These are phyloP conservation scores for Drosophila kohkoa DNA, from an alignment of 1,140 invertebrate genomes.

Conservation along the genomic window DNA sequence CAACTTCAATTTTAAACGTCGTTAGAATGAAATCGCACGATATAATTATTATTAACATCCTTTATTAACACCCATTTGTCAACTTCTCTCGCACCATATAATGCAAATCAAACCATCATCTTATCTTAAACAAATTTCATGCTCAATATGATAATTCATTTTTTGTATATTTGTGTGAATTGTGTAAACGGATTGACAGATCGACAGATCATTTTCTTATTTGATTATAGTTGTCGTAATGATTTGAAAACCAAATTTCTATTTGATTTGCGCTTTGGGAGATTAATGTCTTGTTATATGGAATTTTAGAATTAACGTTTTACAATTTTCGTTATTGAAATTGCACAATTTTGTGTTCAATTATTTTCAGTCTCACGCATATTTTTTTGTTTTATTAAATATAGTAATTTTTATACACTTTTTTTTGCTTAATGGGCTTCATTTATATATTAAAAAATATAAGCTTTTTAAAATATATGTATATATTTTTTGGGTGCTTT, in stretches of 20 bases:
- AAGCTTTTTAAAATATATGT: conserved; percentile 73
- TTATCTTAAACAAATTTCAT: conserved; percentile 17
- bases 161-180: conserved; percentile 32
- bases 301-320: conserved; percentile 39
- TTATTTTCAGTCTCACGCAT: conserved; percentile 69
- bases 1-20: neutral
- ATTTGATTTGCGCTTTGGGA: conserved; percentile 62
- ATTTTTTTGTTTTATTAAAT: conserved; percentile 41
- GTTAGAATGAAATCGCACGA: neutral
- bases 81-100: neutral
- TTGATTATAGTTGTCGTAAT: conserved; percentile 20
- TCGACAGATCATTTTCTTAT: conserved; percentile 17
- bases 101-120: conserved; percentile 4
- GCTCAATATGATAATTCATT: conserved; percentile 14
- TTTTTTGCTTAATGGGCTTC: conserved; percentile 38
- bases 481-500: conserved; percentile 34
- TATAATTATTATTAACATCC: neutral
- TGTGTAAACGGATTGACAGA: conserved; percentile 38
- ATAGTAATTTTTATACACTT: conserved; percentile 38
- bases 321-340: conserved; percentile 51
- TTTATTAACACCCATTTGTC: conserved; percentile 23
- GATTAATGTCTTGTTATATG: conserved; percentile 47
- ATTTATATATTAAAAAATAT: conserved; percentile 66
- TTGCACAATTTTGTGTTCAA: conserved; percentile 52
- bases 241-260: conserved; percentile 29